Evolutionary conservation across 2,113 vertebrate species (phyloP).

Genomic region (Podarcis raffonei): DNA sequence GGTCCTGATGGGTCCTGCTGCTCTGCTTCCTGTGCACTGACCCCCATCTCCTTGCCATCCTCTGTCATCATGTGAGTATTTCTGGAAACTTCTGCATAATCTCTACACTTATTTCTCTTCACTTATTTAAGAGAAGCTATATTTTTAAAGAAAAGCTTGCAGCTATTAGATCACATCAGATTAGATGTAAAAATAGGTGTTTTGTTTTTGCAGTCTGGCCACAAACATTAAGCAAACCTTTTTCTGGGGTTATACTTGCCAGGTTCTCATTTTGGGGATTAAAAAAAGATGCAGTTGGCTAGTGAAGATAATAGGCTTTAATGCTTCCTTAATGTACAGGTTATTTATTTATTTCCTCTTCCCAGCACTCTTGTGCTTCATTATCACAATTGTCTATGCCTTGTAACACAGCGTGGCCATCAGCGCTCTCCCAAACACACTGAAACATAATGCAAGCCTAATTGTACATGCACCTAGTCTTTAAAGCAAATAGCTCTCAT

Average conservation of each 20-base stretch:
- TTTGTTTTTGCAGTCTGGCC: constrained; percentile 47
- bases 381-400: constrained; percentile 65
- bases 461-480: constrained; percentile 69
- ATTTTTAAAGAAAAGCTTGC: constrained; percentile 41
- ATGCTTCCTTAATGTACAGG: constrained; percentile 59
- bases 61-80: too few species aligned
- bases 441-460: constrained; percentile 63
- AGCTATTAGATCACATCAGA: constrained; percentile 42
- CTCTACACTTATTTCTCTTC: too few species aligned
- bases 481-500: constrained; percentile 71
- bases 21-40: too few species aligned
- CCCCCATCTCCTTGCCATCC: too few species aligned
- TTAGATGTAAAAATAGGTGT: constrained; percentile 48
- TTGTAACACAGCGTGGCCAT: constrained; percentile 61
- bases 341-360: background rate
- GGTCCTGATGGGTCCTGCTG: too few species aligned
- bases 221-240: constrained; percentile 55
- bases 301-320: constrained; percentile 71
- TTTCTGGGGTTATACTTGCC: background rate
- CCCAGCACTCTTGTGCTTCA: constrained; percentile 61
- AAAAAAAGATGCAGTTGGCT: constrained; percentile 58
- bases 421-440: constrained; percentile 53
- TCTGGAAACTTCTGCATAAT: too few species aligned
- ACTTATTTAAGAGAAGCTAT: constrained; percentile 32
- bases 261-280: constrained; percentile 45